Percentiles rank a stretch among this genome's conserved stretches.
Conservation (phyloP, 2,797 vertebrate genomes). For the Taeniopygia guttata region DNA sequence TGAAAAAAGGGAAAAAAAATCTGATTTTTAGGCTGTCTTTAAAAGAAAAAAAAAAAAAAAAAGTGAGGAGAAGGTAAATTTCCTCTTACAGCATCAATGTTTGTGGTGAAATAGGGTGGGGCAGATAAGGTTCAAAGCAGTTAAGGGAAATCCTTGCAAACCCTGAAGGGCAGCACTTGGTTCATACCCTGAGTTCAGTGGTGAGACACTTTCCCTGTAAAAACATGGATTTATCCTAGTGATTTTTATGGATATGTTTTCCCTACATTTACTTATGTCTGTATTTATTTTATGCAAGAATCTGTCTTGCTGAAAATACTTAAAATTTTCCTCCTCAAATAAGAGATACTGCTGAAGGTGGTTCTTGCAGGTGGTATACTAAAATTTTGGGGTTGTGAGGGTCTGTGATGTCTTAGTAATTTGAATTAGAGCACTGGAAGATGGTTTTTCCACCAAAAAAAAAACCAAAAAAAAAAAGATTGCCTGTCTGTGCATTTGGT, state of each 20-base stretch:
- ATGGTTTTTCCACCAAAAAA: accelerated
- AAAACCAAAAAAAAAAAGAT: too few relatives aligned
- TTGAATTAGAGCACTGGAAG: not conserved
- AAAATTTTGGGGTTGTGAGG: not conserved
- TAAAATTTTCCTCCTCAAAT: not conserved
- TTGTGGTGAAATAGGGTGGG: not conserved
- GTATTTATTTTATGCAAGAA: not conserved
- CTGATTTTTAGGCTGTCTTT: not conserved
- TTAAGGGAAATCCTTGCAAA: not conserved
- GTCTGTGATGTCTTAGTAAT: not conserved
- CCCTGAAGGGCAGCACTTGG: not conserved
- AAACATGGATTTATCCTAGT: not conserved
- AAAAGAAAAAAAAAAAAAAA: not conserved
- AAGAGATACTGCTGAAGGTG: not conserved
- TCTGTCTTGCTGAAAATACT: not conserved
- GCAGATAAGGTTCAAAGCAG: not conserved
- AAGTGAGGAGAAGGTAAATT: not conserved
- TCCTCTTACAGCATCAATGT: not conserved
- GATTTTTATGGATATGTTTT: not conserved
- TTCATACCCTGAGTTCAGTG: not conserved
- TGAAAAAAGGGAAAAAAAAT: not conserved
- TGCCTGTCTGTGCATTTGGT: not conserved
- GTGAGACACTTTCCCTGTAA: not conserved
- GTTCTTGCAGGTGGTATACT: not conserved
- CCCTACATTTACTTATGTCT: accelerated